Percentiles rank a stretch among this genome's conserved stretches.
phyloP scores from a whole-genome alignment of 2,797 vertebrate species.

The Molossus alvarezi region DNA sequence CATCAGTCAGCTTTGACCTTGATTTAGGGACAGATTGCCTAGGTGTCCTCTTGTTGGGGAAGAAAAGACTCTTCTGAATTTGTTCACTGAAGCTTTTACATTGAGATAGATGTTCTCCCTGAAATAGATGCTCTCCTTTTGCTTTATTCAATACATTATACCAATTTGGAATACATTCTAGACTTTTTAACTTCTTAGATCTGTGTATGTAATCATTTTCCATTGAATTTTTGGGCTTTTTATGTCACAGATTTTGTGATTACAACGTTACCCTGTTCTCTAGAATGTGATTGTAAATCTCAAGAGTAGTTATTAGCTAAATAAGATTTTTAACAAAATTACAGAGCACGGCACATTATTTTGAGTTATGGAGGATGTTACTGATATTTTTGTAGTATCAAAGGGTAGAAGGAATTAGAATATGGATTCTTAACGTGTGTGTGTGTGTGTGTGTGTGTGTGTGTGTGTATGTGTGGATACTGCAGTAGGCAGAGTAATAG shows the following conservation, averaged over 20 bases:
- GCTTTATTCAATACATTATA: slow-evolving; percentile 6
- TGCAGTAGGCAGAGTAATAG: neutral
- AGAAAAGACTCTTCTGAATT: neutral
- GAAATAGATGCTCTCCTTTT: slow-evolving; percentile 20
- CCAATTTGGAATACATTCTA: neutral
- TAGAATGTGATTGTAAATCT: neutral
- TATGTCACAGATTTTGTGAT: slow-evolving; percentile 20
- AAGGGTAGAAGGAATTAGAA: neutral
- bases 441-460: neutral
- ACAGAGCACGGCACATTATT: neutral
- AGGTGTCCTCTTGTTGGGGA: neutral
- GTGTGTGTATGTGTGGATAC: neutral
- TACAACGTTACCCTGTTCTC: neutral
- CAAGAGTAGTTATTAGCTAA: slow-evolving; percentile 31
- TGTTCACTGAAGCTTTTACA: slow-evolving; percentile 1
- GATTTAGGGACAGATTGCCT: neutral
- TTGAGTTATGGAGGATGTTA: neutral
- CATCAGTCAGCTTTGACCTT: neutral
- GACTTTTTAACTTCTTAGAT: slow-evolving; percentile 12
- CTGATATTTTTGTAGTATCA: neutral
- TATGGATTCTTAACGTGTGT: neutral
- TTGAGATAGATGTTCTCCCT: neutral
- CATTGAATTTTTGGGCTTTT: neutral
- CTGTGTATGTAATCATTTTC: neutral
- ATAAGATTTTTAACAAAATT: slow-evolving; percentile 34